Conservation (phyloP, 2,113 vertebrate species). For the Circaetus gallicus region DNA sequence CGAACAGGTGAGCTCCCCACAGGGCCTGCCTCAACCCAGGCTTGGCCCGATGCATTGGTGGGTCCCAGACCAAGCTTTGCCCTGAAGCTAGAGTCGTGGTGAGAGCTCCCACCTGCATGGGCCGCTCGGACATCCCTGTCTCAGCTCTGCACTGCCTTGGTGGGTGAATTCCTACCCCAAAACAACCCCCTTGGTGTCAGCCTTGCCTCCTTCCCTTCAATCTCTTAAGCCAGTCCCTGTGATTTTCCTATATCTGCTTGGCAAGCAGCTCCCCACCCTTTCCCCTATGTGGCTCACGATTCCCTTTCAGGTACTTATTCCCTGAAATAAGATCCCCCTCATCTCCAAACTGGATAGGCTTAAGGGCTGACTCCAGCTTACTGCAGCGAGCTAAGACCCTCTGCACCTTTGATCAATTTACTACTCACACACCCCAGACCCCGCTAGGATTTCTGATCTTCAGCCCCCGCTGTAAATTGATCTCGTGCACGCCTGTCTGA, state of each 20-base stretch:
- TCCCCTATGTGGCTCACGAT: not conserved
- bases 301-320: conserved; percentile 20
- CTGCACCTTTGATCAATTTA: conserved; percentile 37
- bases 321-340: conserved; percentile 43
- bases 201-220: not conserved
- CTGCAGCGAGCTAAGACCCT: not conserved
- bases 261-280: not conserved
- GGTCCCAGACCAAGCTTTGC: not conserved
- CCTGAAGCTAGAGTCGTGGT: fast-evolving
- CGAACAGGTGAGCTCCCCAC: not conserved
- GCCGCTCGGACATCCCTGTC: fast-evolving
- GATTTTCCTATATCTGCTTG: not conserved
- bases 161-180: not conserved
- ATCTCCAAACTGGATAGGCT: not conserved
- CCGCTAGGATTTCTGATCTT: not conserved
- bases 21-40: not conserved
- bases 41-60: fast-evolving
- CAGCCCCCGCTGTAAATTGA: not conserved
- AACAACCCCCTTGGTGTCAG: not conserved
- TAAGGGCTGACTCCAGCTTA: conserved; percentile 19
- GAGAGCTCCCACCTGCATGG: fast-evolving
- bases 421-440: not conserved
- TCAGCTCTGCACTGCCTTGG: not conserved
- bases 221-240: not conserved
- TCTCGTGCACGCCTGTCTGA: not conserved